Conservation (phyloP, 2,888 invertebrate genomes). For the Zele albiditarsus region DNA sequence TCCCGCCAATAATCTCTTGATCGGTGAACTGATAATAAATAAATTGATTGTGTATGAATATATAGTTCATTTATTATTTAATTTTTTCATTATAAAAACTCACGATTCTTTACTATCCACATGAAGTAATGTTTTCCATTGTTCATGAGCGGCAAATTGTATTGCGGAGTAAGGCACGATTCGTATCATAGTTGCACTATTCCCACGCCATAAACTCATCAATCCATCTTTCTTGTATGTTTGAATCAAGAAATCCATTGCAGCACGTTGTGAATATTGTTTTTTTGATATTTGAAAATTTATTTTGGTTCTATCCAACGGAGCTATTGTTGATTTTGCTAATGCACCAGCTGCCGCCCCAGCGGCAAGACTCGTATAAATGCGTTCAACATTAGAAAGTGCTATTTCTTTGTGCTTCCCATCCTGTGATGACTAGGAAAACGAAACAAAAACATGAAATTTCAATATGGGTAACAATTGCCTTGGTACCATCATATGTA, state of each 20-base stretch:
- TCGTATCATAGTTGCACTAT: conserved; percentile 98
- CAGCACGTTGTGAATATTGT: conserved; percentile 83
- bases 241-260: conserved; percentile 79
- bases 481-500: too few relatives aligned
- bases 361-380: conserved; percentile 88
- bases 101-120: conserved; percentile 80
- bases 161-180: conserved; percentile 98
- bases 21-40: conserved; percentile 15
- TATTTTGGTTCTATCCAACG: conserved; percentile 97
- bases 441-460: not conserved
- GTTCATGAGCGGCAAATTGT: conserved; percentile 98
- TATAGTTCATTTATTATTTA: conserved; percentile 6
- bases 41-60: not conserved
- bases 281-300: conserved; percentile 93
- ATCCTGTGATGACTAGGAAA: conserved; percentile 23
- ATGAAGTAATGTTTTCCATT: conserved; percentile 89
- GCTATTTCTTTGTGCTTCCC: conserved; percentile 8
- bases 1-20: conserved; percentile 86
- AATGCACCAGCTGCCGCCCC: conserved; percentile 96
- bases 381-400: conserved; percentile 76
- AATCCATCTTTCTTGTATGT: conserved; percentile 87
- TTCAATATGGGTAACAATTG: too few relatives aligned
- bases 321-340: conserved; percentile 97
- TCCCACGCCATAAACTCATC: conserved; percentile 94
- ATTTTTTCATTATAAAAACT: conserved; percentile 51